Conservation (phyloP, 2,113 vertebrate genomes). For the Electrona antarctica region DNA sequence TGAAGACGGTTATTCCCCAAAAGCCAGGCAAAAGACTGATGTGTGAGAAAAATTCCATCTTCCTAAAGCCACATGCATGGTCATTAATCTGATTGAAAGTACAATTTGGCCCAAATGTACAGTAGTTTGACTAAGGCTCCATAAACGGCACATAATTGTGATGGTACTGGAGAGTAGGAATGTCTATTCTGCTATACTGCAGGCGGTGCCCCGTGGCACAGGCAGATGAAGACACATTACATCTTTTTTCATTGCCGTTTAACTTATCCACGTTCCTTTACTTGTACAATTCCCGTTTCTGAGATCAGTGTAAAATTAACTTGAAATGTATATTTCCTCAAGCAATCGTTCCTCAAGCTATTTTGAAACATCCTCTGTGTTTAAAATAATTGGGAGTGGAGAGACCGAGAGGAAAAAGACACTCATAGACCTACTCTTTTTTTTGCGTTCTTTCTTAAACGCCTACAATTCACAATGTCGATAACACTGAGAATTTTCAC, state of each 20-base stretch:
- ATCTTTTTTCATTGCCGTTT: conserved; percentile 50
- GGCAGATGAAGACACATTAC: conserved; percentile 65
- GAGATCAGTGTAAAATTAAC: conserved; percentile 71
- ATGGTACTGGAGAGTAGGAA: conserved; percentile 41
- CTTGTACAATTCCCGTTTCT: conserved; percentile 42
- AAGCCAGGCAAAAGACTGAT: neutral
- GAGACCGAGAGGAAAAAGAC: conserved; percentile 38
- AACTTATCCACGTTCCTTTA: conserved; percentile 63
- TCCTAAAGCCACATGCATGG: conserved; percentile 56
- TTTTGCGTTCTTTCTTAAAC: conserved; percentile 37
- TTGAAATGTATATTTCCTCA: conserved; percentile 72
- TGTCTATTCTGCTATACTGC: conserved; percentile 18
- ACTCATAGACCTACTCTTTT: conserved; percentile 34
- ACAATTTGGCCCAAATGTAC: conserved; percentile 49
- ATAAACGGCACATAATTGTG: conserved; percentile 29
- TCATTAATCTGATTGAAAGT: conserved; percentile 67
- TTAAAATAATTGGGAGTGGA: conserved; percentile 51
- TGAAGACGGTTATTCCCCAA: conserved; percentile 36
- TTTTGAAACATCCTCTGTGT: conserved; percentile 58
- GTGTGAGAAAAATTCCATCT: conserved; percentile 20
- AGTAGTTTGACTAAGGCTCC: conserved; percentile 28
- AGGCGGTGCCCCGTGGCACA: conserved; percentile 21
- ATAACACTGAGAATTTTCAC: conserved; percentile 68
- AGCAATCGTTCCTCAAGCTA: conserved; percentile 64
- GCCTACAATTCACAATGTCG: conserved; percentile 61